Base-by-base conservation (phyloP, 2,888 invertebrate genomes). In the Aphrophora alni region DNA sequence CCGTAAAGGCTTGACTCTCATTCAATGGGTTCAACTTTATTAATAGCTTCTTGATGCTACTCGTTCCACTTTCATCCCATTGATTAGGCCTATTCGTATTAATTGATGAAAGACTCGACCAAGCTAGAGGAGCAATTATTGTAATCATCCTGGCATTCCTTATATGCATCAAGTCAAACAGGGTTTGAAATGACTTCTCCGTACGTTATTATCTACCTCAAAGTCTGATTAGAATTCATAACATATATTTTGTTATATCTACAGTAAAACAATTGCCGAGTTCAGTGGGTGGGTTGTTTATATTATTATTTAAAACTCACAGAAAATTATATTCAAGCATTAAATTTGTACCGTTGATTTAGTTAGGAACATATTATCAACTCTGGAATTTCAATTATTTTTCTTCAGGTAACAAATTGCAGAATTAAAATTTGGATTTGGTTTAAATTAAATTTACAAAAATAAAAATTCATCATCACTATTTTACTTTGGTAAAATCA, bases 71-170 rank as follows among this genome's bases (percentile, higher is more conserved):
- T 59, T 21, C 59, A 7, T 59, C 59, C 59, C 59, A 59, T 59
- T 59, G 59, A 59, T 59, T 59, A 59, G 59, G 59, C 59, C 59
- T 59, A 59, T 59, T 59, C 21, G 21, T 59, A 59, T 59, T 59
- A 59, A 59, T 59, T 59, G 59, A 59, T 59, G 59, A 59, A 59
- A 59, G 59, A 59, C 59, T 59, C 7, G 59, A 59, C 21, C 33
- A 33, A 59, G 21, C 14, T 17, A 3, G 44, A 44, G 12, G 44
- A 44, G 59, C 59, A 59, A 59, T 59, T 21, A 59, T 21, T 59
- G 21, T 59, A 59, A 59, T 59, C n/a, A 21, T 59, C 59, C 44
- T 4, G 59, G 59, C 59, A 59, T 59, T 59, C 59, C 59, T 59
- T 21, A 59, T 21, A 59, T 21, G 59, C 21, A 59, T 3, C n/a